Percentiles rank a stretch among this genome's conserved stretches.
Evolutionary conservation across 92 coral and sea anemone genomes (phyloP).

Genomic region (Diadumene lineata): DNA sequence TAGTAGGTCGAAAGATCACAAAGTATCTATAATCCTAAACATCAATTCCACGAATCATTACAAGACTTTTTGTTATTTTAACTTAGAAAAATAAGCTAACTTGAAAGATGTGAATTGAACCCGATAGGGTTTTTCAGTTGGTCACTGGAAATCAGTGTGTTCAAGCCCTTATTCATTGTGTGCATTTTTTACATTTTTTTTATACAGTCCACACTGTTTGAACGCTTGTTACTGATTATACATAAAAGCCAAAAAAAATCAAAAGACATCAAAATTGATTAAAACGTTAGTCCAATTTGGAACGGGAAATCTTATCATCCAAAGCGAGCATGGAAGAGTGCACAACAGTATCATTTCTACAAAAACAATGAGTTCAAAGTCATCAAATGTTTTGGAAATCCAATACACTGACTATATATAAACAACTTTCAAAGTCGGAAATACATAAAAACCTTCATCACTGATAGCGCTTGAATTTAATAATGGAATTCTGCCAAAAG

Average conservation of each 20-base stretch:
- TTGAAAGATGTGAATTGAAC: not conserved
- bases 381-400: constrained; percentile 2
- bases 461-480: not conserved
- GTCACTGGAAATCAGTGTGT: not conserved
- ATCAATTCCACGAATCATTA: not conserved
- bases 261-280: no score
- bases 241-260: not conserved
- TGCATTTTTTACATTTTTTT: not conserved
- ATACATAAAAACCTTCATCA: not conserved
- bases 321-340: not conserved
- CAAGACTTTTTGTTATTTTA: not conserved
- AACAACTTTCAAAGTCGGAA: constrained; percentile 1
- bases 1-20: not conserved
- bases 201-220: not conserved
- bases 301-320: no score
- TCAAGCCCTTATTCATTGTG: no score
- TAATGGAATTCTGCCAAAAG: constrained; percentile 23
- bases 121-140: no score
- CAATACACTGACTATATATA: not conserved
- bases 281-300: no score
- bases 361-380: not conserved
- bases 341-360: not conserved
- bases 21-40: not conserved
- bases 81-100: not conserved
- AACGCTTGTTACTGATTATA: not conserved